A percentile compares a stretch with the other conserved stretches of the same genome.
These are phyloP conservation scores for Sternotherus odoratus DNA, from an alignment of 2,797 vertebrate genomes.

Conservation along the genomic window DNA sequence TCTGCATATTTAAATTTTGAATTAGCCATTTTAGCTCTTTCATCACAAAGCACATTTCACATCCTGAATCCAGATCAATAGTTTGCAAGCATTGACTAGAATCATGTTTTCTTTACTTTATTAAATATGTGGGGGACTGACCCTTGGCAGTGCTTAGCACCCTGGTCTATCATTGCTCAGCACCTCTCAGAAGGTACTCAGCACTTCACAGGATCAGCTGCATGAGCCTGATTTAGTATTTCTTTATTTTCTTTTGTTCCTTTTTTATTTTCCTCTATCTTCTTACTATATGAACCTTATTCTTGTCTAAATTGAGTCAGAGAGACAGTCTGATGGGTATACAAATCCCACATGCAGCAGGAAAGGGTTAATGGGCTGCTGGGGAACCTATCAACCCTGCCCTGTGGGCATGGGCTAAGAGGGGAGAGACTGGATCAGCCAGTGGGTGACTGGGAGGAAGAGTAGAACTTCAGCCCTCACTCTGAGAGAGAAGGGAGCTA, in stretches of 20 bases:
- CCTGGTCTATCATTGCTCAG: neutral
- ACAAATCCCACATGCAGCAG: neutral
- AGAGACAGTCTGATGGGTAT: neutral
- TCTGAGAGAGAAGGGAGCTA: too few relatives aligned
- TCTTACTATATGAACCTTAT: rapidly evolving
- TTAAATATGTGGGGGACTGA: neutral
- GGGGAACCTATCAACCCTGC: too few relatives aligned
- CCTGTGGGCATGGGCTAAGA: too few relatives aligned
- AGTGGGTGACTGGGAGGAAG: too few relatives aligned
- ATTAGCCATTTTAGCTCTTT: slow-evolving; percentile 31
- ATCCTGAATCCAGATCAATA: slow-evolving; percentile 1
- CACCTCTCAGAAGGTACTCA: neutral
- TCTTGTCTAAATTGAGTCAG: neutral
- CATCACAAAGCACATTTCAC: slow-evolving; percentile 1
- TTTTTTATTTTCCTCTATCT: slow-evolving; percentile 1
- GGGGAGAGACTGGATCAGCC: too few relatives aligned
- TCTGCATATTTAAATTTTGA: slow-evolving; percentile 30
- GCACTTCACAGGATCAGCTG: slow-evolving; percentile 5
- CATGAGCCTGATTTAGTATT: neutral
- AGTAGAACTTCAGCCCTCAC: too few relatives aligned
- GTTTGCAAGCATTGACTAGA: slow-evolving; percentile 8
- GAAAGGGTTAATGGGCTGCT: too few relatives aligned
- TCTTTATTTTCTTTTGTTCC: neutral
- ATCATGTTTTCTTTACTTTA: neutral
- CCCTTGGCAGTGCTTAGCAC: neutral